Evolutionary conservation across 2,113 vertebrate species (phyloP), one percentile per base, ranked within the genome.

Genomic region (Daubentonia madagascariensis): DNA sequence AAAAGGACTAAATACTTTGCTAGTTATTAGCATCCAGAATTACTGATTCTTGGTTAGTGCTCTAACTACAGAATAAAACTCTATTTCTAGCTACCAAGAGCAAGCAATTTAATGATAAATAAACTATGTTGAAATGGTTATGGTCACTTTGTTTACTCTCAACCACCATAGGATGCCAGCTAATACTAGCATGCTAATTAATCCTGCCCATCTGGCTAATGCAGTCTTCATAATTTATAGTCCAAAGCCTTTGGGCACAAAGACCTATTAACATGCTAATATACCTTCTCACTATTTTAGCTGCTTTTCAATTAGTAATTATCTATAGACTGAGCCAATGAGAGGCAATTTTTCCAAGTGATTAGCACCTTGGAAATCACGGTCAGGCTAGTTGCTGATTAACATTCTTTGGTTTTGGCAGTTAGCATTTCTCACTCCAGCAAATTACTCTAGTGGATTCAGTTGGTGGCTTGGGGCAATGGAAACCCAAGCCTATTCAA

Each of bases 231-330:
- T 96, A 97, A 97, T 94, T 98, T 97, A 97, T 97, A 98, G 97
- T 95, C 83, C 90, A 98, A 98, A 98, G 92, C 94, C 95, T 98
- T 94, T 97, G 92, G 89, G 91, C 93, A 94, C 89, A 96, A 98
- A 98, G 95, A 96, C 92, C 97, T 96, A 98, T 98, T 98, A 98
- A 98, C 94, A 98, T 98, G 98, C 94, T 98, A 98, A 98, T 98
- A 87, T 18, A 91, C 89, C 91, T 97, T 97, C 92, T 96, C 67
- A 87, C 75, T 96, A 96, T 90, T 97, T 91, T 95, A 97, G 86
- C 80, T 97, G 93, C 91, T 98, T 98, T 97, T 97, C 96, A 98
- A 97, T 98, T 98, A 98, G 84, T 96, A 79, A 91, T 50, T 20
- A 25, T 75, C 94, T 87, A 57, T 54, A 97, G 75, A 81, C 75